Evolutionary conservation across 2,113 vertebrate species (phyloP).

Genomic region (Oncorhynchus gorbuscha): DNA sequence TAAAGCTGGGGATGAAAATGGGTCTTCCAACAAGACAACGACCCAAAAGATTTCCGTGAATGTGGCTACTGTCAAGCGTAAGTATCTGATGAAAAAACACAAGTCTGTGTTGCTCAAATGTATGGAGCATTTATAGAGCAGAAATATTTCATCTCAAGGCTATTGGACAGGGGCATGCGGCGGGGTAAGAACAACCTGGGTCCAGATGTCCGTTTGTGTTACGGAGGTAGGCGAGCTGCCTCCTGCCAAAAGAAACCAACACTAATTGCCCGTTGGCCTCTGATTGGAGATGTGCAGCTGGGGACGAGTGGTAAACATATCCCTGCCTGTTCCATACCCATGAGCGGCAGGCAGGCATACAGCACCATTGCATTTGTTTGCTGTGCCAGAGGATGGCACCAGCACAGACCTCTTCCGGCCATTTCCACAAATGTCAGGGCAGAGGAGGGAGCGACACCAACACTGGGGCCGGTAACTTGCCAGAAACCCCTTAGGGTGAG

Average conservation of each 20-base stretch:
- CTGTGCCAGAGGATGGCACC: slow-evolving; percentile 47
- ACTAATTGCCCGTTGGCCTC: slow-evolving; percentile 73
- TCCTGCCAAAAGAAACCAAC: slow-evolving; percentile 65
- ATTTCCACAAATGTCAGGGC: slow-evolving; percentile 57
- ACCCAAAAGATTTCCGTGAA: background rate
- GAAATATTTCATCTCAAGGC: slow-evolving; percentile 3
- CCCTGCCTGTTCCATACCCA: slow-evolving; percentile 50
- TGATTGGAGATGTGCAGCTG: slow-evolving; percentile 73
- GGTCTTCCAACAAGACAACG: too few species aligned
- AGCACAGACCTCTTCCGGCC: slow-evolving; percentile 60
- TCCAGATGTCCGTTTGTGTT: slow-evolving; percentile 70
- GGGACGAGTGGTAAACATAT: slow-evolving; percentile 74
- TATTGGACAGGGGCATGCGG: background rate
- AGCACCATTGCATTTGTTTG: slow-evolving; percentile 63
- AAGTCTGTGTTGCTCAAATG: slow-evolving; percentile 1
- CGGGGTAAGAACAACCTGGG: slow-evolving; percentile 40
- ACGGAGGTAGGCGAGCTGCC: slow-evolving; percentile 57
- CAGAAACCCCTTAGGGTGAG: slow-evolving; percentile 25
- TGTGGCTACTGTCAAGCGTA: background rate
- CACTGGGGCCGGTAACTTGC: slow-evolving; percentile 28
- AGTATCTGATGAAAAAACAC: background rate
- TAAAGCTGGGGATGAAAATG: too few species aligned
- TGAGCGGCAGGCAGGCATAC: slow-evolving; percentile 59
- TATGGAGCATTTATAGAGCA: background rate
- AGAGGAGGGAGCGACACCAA: slow-evolving; percentile 40